phyloP scores from a whole-genome alignment of 2,113 vertebrate species.

The Solea solea region DNA sequence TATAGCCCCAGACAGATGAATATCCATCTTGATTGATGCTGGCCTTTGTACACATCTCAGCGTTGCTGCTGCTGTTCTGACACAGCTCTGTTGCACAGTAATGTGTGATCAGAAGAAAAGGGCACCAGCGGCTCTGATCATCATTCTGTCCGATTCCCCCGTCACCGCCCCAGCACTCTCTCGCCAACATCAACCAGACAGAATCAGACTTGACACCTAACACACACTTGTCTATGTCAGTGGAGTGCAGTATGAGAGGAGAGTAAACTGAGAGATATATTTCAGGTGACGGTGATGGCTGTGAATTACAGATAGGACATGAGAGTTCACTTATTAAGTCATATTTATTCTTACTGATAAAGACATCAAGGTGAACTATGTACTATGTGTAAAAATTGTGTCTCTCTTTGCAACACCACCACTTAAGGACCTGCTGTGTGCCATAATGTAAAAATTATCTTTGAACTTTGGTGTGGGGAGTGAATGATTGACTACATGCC shows the following conservation, averaged over 20 bases:
- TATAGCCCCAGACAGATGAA: constrained; percentile 71
- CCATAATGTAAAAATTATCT: too few relatives aligned
- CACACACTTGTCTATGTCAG: constrained; percentile 40
- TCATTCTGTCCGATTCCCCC: constrained; percentile 64
- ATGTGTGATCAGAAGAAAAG: constrained; percentile 82
- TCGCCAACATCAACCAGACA: constrained; percentile 38
- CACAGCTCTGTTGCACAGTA: constrained; percentile 76
- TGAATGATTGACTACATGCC: too few relatives aligned
- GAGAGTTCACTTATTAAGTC: constrained; percentile 4
- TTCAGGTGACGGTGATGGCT: not conserved
- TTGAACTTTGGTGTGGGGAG: too few relatives aligned
- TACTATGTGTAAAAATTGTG: too few relatives aligned
- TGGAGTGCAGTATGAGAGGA: constrained; percentile 19
- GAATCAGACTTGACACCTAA: constrained; percentile 64
- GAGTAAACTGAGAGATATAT: constrained; percentile 33
- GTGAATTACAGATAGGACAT: constrained; percentile 38
- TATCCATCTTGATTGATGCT: constrained; percentile 77
- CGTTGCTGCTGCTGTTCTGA: constrained; percentile 63
- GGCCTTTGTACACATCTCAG: constrained; percentile 75
- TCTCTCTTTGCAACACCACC: too few relatives aligned
- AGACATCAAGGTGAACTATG: not conserved
- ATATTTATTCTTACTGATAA: not conserved
- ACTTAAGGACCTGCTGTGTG: too few relatives aligned
- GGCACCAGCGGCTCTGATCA: constrained; percentile 74
- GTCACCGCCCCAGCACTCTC: constrained; percentile 14